These are phyloP conservation scores for Dromius quadrimaculatus DNA, from an alignment of 2,888 invertebrate genomes.

Conservation along the genomic window DNA sequence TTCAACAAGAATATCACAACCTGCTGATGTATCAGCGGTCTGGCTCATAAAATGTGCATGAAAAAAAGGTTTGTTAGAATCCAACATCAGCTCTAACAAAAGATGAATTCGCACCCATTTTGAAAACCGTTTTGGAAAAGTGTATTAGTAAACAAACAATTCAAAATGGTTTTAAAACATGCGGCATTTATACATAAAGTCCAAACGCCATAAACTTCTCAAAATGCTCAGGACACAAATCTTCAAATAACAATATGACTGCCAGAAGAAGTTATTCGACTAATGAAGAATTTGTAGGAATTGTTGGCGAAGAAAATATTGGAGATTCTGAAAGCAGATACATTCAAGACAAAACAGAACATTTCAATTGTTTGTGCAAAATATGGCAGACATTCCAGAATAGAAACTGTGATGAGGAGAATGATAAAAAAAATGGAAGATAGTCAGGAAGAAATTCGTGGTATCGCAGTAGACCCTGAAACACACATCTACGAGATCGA, in stretches of 20 bases:
- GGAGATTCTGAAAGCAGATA: neutral
- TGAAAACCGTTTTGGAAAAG: conserved; percentile 49
- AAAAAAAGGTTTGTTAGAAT: conserved; percentile 56
- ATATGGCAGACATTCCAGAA: conserved; percentile 2
- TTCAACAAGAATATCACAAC: conserved; percentile 57
- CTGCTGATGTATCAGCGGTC: conserved; percentile 57
- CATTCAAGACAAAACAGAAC: conserved; percentile 6
- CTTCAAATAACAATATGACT: conserved; percentile 7
- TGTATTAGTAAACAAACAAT: conserved; percentile 20
- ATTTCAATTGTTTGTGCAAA: conserved; percentile 1
- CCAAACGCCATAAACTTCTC: conserved; percentile 54
- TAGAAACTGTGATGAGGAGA: neutral
- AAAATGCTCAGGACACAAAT: conserved; percentile 30
- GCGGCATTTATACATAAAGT: conserved; percentile 56
- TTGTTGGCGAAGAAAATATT: conserved; percentile 10
- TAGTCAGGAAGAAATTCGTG: neutral
- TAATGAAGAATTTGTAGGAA: conserved; percentile 15
- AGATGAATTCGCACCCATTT: conserved; percentile 56
- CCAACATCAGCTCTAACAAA: conserved; percentile 55
- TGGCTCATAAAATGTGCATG: conserved; percentile 56
- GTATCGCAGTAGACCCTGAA: neutral
- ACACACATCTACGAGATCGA: neutral
- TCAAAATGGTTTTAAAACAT: conserved; percentile 55
- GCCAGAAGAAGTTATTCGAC: neutral
- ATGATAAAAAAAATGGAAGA: neutral